phyloP scores from a whole-genome alignment of 2,888 invertebrate species.

The Automeris io region DNA sequence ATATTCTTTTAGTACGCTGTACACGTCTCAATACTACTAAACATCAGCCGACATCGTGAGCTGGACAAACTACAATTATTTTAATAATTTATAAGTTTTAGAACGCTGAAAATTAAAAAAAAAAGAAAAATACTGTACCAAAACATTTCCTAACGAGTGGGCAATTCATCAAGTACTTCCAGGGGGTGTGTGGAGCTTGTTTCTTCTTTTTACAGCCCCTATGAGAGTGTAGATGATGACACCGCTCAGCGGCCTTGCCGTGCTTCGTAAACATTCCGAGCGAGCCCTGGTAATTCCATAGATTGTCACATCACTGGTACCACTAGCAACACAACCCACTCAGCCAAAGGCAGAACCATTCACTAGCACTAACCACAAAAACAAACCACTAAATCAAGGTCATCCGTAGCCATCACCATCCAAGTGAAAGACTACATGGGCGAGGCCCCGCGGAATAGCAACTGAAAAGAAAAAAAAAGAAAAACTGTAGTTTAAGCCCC shows the following conservation, averaged over 20 bases:
- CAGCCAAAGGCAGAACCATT: constrained; percentile 37
- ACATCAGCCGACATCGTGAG: too few relatives aligned
- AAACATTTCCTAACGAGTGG: constrained; percentile 78
- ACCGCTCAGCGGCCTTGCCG: constrained; percentile 70
- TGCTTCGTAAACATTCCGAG: constrained; percentile 74
- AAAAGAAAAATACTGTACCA: constrained; percentile 64
- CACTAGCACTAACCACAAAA: constrained; percentile 55
- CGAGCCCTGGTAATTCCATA: constrained; percentile 63
- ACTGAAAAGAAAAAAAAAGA: constrained; percentile 75
- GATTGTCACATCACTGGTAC: constrained; percentile 69
- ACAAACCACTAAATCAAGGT: constrained; percentile 54
- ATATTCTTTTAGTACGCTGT: too few relatives aligned
- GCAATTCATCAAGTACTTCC: constrained; percentile 79
- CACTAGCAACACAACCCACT: constrained; percentile 44
- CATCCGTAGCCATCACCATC: constrained; percentile 65
- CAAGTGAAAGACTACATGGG: constrained; percentile 52
- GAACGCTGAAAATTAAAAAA: constrained; percentile 23
- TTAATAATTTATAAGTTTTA: constrained; percentile 8
- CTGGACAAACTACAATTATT: not conserved
- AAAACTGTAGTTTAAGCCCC: constrained; percentile 48
- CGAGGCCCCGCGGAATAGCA: constrained; percentile 47
- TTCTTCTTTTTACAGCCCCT: constrained; percentile 73
- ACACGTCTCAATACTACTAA: too few relatives aligned
- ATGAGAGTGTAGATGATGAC: constrained; percentile 57
- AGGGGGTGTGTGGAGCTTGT: constrained; percentile 69